phyloP scores from a whole-genome alignment of 2,888 invertebrate species.

The Hipparchia semele region DNA sequence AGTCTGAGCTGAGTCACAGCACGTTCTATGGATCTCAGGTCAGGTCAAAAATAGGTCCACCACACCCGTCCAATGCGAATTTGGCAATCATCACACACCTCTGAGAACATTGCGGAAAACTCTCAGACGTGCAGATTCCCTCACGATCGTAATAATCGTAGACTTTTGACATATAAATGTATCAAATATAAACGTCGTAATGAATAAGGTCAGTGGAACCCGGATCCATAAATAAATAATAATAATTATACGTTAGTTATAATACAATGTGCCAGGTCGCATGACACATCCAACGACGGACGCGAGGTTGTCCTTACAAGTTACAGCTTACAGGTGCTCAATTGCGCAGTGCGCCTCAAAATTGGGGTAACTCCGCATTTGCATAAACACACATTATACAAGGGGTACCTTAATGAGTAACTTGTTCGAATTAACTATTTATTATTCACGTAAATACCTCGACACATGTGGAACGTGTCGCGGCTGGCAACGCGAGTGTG shows the following conservation, averaged over 20 bases:
- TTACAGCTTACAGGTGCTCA: constrained; percentile 59
- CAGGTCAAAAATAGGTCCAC: too few relatives aligned
- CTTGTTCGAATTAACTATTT: constrained; percentile 37
- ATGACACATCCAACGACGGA: constrained; percentile 46
- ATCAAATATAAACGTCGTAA: constrained; percentile 41
- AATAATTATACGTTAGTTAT: constrained; percentile 42
- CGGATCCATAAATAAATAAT: constrained; percentile 58
- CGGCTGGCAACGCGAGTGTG: constrained; percentile 18
- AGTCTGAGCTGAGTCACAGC: too few relatives aligned
- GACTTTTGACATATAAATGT: neutral
- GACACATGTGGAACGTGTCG: constrained; percentile 18
- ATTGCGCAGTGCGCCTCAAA: constrained; percentile 60
- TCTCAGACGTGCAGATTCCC: too few relatives aligned
- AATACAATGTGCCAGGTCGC: constrained; percentile 48
- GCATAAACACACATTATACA: constrained; percentile 42
- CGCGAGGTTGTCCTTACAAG: constrained; percentile 55
- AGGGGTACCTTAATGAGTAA: constrained; percentile 46
- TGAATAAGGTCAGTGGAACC: constrained; percentile 59
- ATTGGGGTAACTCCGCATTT: constrained; percentile 45
- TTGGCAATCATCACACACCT: too few relatives aligned
- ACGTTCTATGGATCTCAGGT: too few relatives aligned
- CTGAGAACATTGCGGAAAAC: too few relatives aligned
- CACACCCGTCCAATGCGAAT: too few relatives aligned
- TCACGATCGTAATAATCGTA: neutral
- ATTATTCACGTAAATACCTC: constrained; percentile 30